phyloP scores from a whole-genome alignment of 2,797 vertebrate genomes.

The Rhinella marina region DNA sequence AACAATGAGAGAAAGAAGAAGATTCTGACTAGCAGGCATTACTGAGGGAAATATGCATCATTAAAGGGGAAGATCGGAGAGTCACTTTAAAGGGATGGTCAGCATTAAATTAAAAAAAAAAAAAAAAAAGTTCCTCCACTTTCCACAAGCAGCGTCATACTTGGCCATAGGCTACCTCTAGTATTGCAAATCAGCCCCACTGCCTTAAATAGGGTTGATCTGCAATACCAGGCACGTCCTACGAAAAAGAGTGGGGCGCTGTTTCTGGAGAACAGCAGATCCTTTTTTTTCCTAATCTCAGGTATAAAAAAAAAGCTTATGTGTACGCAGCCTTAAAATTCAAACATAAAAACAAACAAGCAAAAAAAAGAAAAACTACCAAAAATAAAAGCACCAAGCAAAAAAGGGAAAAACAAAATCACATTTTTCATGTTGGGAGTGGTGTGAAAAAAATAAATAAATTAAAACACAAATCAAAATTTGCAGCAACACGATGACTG shows the following conservation, averaged over 20 bases:
- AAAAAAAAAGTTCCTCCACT: no score
- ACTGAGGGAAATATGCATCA: no score
- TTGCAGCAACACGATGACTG: conserved; percentile 35
- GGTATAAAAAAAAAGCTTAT: no score
- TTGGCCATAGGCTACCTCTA: background rate
- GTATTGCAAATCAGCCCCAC: background rate
- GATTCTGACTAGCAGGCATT: no score
- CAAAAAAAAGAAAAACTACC: background rate
- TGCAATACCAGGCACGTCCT: no score
- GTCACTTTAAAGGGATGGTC: no score
- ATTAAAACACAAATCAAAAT: conserved; percentile 33
- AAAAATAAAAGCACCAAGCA: background rate
- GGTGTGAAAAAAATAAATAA: conserved; percentile 25
- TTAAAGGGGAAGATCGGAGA: no score
- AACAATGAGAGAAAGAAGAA: no score
- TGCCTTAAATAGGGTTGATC: background rate
- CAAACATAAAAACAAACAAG: background rate
- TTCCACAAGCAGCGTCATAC: background rate
- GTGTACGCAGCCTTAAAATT: background rate
- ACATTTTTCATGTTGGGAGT: conserved; percentile 24
- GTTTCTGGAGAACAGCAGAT: no score
- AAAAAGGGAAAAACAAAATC: background rate
- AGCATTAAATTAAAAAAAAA: no score
- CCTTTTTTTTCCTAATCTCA: no score
- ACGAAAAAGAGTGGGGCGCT: no score